These are phyloP conservation scores for Dusona sp. DNA, from an alignment of 2,888 invertebrate genomes.

Conservation along the genomic window DNA sequence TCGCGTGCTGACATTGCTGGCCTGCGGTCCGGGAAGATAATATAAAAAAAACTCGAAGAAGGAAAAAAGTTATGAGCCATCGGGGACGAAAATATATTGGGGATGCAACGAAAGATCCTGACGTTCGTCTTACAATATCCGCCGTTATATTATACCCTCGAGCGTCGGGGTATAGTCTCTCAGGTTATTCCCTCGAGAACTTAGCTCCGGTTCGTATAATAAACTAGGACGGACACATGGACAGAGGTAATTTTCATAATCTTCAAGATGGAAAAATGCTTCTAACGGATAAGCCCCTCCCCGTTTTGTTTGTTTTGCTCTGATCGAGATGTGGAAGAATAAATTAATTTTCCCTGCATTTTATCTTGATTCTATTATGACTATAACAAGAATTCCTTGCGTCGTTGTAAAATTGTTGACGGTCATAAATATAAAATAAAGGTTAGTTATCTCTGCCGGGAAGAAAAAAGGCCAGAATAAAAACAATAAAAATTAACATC, in stretches of 20 bases:
- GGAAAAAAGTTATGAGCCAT: slow-evolving; percentile 56
- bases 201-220: slow-evolving; percentile 25
- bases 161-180: slow-evolving; percentile 2
- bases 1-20: slow-evolving; percentile 39
- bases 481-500: slow-evolving; percentile 1
- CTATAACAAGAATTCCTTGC: neutral
- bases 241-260: slow-evolving; percentile 49
- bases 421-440: neutral
- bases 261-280: slow-evolving; percentile 16
- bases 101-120: slow-evolving; percentile 45
- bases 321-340: neutral
- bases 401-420: neutral
- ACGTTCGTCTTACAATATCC: slow-evolving; percentile 56
- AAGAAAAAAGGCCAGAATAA: neutral
- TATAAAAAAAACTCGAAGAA: slow-evolving; percentile 20
- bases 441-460: too few species aligned
- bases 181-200: slow-evolving; percentile 13
- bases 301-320: neutral
- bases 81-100: slow-evolving; percentile 24
- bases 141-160: slow-evolving; percentile 45
- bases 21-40: slow-evolving; percentile 29
- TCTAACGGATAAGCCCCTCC: slow-evolving; percentile 22
- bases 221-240: slow-evolving; percentile 26
- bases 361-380: neutral
- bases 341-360: neutral